Base-by-base conservation (phyloP, 2,113 vertebrate species). In the Eulemur rufifrons region DNA sequence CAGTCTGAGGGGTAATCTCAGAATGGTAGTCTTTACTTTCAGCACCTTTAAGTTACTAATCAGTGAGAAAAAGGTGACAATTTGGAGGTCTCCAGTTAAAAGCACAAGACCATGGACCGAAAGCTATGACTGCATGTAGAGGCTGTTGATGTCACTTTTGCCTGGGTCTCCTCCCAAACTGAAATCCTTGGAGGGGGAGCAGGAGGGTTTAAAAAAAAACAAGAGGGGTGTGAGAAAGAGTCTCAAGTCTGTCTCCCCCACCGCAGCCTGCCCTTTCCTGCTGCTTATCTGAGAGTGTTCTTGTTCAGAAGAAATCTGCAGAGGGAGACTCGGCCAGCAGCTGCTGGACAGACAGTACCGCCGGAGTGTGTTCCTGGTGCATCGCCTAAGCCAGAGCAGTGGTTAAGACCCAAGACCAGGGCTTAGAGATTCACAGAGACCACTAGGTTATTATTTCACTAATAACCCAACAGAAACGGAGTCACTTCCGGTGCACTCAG, bases 21-120 rank as follows among this genome's bases (percentile, higher is more conserved):
- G 52, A 85, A 74, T 37, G 73, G 81, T n/a, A 64, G 42, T 63
- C 74, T 91, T 91, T 64, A 88, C 29, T 68, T 83, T 42, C 7
- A 47, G 86, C 59, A 86, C n/a, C 81, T 92, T 78, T 85, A 87
- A 87, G 37, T 78, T 80, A 83, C 73, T 61, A 1, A 68, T 81
- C 56, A 83, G 54, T 83, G 50, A 91, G 78, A 69, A 96, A 90
- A 88, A 76, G 27, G 66, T 42, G 66, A 74, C 92, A 80, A 82
- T 29, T 4, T 76, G 45, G 14, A 50, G n/a, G 61, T 66, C 39
- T 89, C 29, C 42, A 69, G 42, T 54, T 89, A 94, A 95, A 96
- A 90, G 29, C 25, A 52, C 8, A 83, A 82, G 42, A 87, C 32
- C 21, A 73, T 1, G 23, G n/a, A 77, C 15, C 1, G 1, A 77